These are phyloP conservation scores for Eutolmus rufibarbis DNA, from an alignment of 2,888 invertebrate genomes.

Conservation along the genomic window DNA sequence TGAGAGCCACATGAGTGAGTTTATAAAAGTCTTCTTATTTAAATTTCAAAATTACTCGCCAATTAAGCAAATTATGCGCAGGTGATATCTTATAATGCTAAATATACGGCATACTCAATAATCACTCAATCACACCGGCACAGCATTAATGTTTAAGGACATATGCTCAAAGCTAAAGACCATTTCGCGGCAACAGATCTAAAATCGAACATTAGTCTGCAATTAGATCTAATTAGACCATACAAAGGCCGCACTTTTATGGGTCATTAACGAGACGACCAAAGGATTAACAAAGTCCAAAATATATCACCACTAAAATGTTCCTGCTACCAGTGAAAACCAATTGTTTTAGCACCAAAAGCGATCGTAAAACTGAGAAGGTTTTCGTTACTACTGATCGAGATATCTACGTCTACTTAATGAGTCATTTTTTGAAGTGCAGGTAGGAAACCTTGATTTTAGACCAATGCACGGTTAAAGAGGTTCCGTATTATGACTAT, in stretches of 20 bases:
- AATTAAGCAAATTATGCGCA: background rate
- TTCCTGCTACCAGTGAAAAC: background rate
- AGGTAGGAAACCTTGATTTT: constrained; percentile 33
- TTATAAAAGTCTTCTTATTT: background rate
- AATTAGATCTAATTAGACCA: background rate
- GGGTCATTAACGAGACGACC: background rate
- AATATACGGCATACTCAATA: background rate
- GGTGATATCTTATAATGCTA: background rate
- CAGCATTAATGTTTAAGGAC: background rate
- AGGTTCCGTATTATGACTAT: constrained; percentile 5
- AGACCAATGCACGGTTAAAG: constrained; percentile 34
- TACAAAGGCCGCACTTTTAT: background rate
- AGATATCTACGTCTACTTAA: constrained; percentile 10
- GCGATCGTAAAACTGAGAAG: constrained; percentile 29
- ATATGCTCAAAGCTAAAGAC: background rate
- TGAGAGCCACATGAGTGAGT: background rate
- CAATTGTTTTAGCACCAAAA: constrained; percentile 33
- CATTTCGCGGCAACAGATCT: background rate
- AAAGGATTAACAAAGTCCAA: background rate
- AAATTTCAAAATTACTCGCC: background rate
- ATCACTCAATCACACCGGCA: background rate
- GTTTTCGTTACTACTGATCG: constrained; percentile 4
- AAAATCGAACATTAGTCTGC: background rate
- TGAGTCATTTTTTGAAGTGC: constrained; percentile 38
- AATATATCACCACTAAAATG: background rate